phyloP scores from a whole-genome alignment of 2,113 vertebrate genomes.

The Poeciliopsis prolifica region DNA sequence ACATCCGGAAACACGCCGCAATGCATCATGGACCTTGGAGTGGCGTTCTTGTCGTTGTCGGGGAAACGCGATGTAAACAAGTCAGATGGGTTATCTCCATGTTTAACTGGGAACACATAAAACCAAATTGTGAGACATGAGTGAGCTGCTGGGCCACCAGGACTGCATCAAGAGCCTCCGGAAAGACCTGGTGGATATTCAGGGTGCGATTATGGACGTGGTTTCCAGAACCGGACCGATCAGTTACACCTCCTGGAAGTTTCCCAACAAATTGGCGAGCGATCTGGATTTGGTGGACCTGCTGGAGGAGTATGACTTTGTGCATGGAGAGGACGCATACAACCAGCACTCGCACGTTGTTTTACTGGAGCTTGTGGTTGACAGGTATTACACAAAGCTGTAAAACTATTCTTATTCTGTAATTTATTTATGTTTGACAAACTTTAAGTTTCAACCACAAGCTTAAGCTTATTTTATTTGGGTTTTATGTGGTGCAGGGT shows the following conservation, averaged over 20 bases:
- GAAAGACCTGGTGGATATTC: conserved; percentile 90
- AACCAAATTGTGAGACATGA: conserved; percentile 60
- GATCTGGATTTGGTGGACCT: conserved; percentile 86
- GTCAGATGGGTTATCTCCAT: background rate
- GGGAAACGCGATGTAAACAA: conserved; percentile 62
- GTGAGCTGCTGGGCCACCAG: conserved; percentile 79
- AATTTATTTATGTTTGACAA: background rate
- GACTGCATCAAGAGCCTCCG: conserved; percentile 89
- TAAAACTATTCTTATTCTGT: background rate
- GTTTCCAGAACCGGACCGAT: conserved; percentile 85
- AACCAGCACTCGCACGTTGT: conserved; percentile 89
- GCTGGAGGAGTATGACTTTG: conserved; percentile 85
- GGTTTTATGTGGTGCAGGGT: no score
- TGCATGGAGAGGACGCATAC: conserved; percentile 82
- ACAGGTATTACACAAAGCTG: conserved; percentile 83
- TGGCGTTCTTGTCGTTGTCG: conserved; percentile 48
- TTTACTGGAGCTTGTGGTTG: conserved; percentile 90
- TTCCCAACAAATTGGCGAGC: conserved; percentile 87
- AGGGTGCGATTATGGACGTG: conserved; percentile 86
- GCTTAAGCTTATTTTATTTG: no score
- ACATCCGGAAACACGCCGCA: conserved; percentile 67
- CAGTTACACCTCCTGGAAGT: conserved; percentile 91
- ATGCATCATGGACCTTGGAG: conserved; percentile 63
- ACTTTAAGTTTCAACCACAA: no score
- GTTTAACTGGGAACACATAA: background rate